Percentiles rank a stretch among this genome's conserved stretches.
Evolutionary conservation across 2,113 vertebrate genomes (phyloP).

Genomic region (Dipodomys stephensi): DNA sequence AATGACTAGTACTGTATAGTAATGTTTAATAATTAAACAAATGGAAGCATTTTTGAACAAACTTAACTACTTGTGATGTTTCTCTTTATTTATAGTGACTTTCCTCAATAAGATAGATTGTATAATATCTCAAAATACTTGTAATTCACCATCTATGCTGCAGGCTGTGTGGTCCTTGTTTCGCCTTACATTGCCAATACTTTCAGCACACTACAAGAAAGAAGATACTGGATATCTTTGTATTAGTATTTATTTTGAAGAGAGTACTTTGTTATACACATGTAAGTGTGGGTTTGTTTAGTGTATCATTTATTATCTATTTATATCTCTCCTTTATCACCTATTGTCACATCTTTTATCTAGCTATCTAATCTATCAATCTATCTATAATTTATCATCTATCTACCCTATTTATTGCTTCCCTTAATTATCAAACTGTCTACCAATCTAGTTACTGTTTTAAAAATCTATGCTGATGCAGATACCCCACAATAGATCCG

Average conservation of each 20-base stretch:
- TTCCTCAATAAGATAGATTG: neutral
- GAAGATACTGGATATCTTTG: rapidly evolving
- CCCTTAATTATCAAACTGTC: neutral
- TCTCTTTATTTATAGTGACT: neutral
- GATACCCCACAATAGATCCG: too few relatives aligned
- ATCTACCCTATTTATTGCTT: neutral
- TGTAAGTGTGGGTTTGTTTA: neutral
- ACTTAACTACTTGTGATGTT: neutral
- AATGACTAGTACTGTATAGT: neutral
- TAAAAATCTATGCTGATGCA: neutral
- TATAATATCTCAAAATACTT: neutral
- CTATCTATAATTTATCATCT: neutral
- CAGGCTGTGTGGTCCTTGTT: rapidly evolving
- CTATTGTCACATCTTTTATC: neutral
- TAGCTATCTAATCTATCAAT: neutral
- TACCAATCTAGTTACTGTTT: too few relatives aligned
- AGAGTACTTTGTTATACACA: neutral
- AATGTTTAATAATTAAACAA: neutral
- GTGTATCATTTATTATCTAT: neutral
- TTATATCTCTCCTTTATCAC: neutral
- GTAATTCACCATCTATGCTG: neutral
- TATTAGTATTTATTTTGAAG: neutral
- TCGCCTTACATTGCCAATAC: neutral
- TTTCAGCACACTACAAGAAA: neutral
- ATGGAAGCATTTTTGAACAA: neutral